Base-by-base conservation (phyloP, 2,113 vertebrate species). In the Podiceps cristatus region DNA sequence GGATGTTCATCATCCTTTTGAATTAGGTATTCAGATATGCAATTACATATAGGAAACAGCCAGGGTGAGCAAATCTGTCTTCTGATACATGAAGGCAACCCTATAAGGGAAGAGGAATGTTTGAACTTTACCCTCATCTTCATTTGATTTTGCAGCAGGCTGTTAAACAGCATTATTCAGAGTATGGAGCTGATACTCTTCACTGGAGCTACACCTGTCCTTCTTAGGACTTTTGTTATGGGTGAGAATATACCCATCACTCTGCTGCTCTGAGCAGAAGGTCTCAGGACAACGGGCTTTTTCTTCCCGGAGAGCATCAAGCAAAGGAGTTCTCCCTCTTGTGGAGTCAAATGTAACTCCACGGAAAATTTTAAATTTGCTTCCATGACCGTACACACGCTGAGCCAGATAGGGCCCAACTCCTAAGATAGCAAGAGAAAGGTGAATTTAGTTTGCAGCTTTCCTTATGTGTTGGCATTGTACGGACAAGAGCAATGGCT, bases 241-340 rank as follows among this genome's bases (percentile, higher is more conserved):
- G 17, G 17, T 16, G 11, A 27, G 40, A 53, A 49, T 10, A 40
- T 1, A 5, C 13, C 7, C 8, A 9, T 47, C 0, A 0, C 25
- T 75, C 29, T 53, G 18, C 29, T 40, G 33, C 35, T 66, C 10
- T 0, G 7, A 58, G 66, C 29, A 62, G 55, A 23, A 73, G 19
- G 28, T 50, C 35, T 42, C 2, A 20, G 25, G 73, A 7, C 11
- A 17, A 5, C 8, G 1, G 14, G 18, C 20, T 55, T 10, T 24
- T 14, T 27, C 19, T 44, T 47, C 56, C 44, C 10, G 3, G 29
- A 50, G 6, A 44, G 23, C 44, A 31, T 59, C n/a, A 37, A 47
- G 63, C 27, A 33, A 64, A 86, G 44, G 8, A 56, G 37, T 9
- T 86, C 93, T 77, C 87, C 77, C 93, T 85, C 93, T 97, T 53